Conservation (phyloP, 1,140 invertebrate species). For the Rhynchophorus ferrugineus region DNA sequence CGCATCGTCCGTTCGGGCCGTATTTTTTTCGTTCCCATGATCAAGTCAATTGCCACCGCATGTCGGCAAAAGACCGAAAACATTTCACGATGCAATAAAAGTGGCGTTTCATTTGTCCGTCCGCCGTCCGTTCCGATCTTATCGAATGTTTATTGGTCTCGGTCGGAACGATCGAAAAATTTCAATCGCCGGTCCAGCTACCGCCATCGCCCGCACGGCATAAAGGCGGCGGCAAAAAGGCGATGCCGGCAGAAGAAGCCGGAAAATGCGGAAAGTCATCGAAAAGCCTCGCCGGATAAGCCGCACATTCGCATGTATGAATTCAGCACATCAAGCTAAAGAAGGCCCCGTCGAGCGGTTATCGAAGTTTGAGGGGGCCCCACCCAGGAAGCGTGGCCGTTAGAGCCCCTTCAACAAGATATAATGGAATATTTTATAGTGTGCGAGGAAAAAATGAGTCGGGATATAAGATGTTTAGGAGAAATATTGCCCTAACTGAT, state of each 20-base stretch:
- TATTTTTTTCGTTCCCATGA: too few species aligned
- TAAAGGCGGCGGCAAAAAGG: slow-evolving; percentile 2
- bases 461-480: not conserved
- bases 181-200: too few species aligned
- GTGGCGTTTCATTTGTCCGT: too few species aligned
- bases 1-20: too few species aligned
- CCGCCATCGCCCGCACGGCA: slow-evolving; percentile 7
- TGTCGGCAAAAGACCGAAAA: too few species aligned
- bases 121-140: too few species aligned
- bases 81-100: too few species aligned
- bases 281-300: slow-evolving; percentile 37
- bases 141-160: too few species aligned
- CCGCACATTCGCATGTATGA: slow-evolving; percentile 42
- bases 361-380: slow-evolving; percentile 24
- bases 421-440: slow-evolving; percentile 19
- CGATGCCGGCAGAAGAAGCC: slow-evolving; percentile 14
- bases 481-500: not conserved
- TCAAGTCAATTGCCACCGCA: too few species aligned
- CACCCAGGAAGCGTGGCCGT: slow-evolving; percentile 19
- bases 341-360: slow-evolving; percentile 15
- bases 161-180: too few species aligned
- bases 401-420: slow-evolving; percentile 15
- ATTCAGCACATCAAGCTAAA: slow-evolving; percentile 41
- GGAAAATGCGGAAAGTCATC: slow-evolving; percentile 32
- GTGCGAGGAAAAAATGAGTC: slow-evolving; percentile 10